A percentile compares a stretch with the other conserved stretches of the same genome.
Evolutionary conservation across 2,888 invertebrate species (phyloP).

Genomic region (Anarsia innoxiella): DNA sequence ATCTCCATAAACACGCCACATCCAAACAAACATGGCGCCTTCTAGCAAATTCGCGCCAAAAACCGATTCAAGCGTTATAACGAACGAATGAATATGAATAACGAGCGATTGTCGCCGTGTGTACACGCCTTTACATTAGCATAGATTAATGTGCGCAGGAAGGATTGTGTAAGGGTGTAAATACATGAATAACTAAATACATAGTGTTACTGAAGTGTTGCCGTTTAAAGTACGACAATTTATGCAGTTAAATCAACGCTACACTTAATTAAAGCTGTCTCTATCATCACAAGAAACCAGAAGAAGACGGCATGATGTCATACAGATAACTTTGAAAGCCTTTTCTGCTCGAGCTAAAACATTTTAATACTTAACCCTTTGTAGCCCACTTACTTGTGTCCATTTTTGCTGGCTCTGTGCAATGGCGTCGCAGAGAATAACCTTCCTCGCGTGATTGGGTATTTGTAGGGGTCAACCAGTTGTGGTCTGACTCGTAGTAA

Average conservation of each 20-base stretch:
- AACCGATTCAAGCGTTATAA: constrained; percentile 63
- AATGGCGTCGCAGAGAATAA: constrained; percentile 87
- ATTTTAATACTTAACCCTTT: too few species aligned
- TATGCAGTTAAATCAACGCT: too few species aligned
- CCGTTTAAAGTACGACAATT: too few species aligned
- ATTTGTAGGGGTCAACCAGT: constrained; percentile 82
- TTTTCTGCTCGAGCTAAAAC: too few species aligned
- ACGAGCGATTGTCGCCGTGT: constrained; percentile 43
- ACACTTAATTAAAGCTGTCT: too few species aligned
- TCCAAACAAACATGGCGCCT: constrained; percentile 19
- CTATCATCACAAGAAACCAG: too few species aligned
- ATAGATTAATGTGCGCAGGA: constrained; percentile 5
- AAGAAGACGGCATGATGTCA: too few species aligned
- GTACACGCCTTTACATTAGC: constrained; percentile 49
- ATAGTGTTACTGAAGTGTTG: too few species aligned
- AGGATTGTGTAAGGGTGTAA: too few species aligned
- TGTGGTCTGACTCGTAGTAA: constrained; percentile 89
- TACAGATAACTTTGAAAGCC: too few species aligned
- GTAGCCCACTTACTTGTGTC: constrained; percentile 91
- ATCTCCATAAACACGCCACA: constrained; percentile 15
- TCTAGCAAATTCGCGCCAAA: constrained; percentile 24
- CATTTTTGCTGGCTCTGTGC: constrained; percentile 95
- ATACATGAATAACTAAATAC: too few species aligned
- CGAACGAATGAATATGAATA: constrained; percentile 72
- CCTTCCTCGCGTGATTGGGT: constrained; percentile 48